Evolutionary conservation across 2,113 vertebrate species (phyloP).

Genomic region (Haplochromis burtoni): DNA sequence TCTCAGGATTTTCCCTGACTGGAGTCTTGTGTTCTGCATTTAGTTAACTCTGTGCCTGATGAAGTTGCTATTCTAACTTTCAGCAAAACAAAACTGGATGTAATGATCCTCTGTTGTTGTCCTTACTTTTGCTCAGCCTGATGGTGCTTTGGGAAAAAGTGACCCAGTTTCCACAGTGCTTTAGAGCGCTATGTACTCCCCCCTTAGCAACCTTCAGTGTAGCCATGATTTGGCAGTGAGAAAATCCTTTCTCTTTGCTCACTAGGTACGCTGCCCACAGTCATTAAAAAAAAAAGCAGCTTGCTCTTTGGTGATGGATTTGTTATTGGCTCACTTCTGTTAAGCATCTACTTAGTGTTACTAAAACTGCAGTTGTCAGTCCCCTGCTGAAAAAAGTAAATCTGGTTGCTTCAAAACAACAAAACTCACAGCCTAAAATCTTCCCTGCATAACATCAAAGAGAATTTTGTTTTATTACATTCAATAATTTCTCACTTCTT

Average conservation of each 20-base stretch:
- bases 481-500: neutral
- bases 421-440: neutral
- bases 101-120: neutral
- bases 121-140: neutral
- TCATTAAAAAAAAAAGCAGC: neutral
- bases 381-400: neutral
- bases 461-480: neutral
- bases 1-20: neutral
- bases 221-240: neutral
- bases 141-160: neutral
- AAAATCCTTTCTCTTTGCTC: neutral
- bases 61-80: neutral
- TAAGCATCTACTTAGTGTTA: neutral
- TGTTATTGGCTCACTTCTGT: neutral
- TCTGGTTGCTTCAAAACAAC: neutral
- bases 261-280: neutral
- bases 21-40: neutral
- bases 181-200: neutral
- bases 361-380: neutral
- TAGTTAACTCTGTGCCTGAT: neutral
- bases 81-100: neutral
- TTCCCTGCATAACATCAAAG: neutral
- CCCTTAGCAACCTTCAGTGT: neutral
- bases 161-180: neutral
- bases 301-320: neutral